Conservation (phyloP, 2,888 invertebrate species). For the Nomada ruficornis region DNA sequence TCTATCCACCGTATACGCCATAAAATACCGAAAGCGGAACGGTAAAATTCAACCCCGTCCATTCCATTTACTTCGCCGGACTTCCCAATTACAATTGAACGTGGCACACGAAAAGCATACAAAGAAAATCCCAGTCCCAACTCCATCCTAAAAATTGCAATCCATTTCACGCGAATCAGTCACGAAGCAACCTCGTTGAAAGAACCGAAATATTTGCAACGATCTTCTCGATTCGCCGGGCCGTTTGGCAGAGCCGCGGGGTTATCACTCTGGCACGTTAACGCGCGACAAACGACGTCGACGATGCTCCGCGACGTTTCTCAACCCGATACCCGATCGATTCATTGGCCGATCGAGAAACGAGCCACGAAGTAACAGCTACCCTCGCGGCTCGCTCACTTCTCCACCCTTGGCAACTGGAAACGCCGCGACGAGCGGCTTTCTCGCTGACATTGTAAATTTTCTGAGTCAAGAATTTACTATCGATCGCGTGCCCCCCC, state of each 20-base stretch:
- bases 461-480: conserved; percentile 74
- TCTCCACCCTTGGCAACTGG: conserved; percentile 9
- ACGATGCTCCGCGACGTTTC: conserved; percentile 6
- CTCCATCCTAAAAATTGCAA: background rate
- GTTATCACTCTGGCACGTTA: conserved; percentile 56
- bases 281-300: background rate
- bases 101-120: no score
- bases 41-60: no score
- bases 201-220: conserved; percentile 6
- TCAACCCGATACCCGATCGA: conserved; percentile 32
- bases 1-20: background rate
- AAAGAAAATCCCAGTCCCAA: background rate
- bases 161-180: background rate
- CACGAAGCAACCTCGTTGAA: background rate
- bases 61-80: no score
- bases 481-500: conserved; percentile 63
- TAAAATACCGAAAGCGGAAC: no score
- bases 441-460: conserved; percentile 69
- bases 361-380: background rate
- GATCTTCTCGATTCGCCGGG: conserved; percentile 10
- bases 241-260: conserved; percentile 42
- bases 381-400: background rate
- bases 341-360: conserved; percentile 15
- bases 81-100: no score
- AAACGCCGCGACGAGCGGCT: background rate